These are phyloP conservation scores for Cheirogaleus medius DNA, from an alignment of 2,113 vertebrate genomes.

Conservation along the genomic window DNA sequence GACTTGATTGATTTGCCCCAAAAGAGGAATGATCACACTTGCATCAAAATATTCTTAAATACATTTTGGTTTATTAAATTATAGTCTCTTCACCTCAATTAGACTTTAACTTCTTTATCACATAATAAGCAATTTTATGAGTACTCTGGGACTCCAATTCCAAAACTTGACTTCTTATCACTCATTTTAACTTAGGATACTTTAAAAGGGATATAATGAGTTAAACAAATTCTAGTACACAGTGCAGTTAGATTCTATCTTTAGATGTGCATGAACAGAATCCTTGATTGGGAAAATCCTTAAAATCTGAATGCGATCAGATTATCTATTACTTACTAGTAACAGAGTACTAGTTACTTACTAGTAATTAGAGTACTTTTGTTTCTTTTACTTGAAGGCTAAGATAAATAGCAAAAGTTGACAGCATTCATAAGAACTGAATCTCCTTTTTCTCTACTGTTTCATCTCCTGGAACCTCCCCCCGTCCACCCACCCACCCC, in stretches of 20 bases:
- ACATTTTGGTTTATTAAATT: not conserved
- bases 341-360: too few species aligned
- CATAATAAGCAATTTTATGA: not conserved
- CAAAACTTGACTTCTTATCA: not conserved
- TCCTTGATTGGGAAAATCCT: not conserved
- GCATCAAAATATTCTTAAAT: not conserved
- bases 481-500: too few species aligned
- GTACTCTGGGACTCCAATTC: not conserved
- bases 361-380: not conserved
- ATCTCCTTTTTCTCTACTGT: not conserved
- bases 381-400: not conserved
- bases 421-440: not conserved
- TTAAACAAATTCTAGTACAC: not conserved
- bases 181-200: not conserved
- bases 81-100: not conserved
- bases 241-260: not conserved
- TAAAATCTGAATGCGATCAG: not conserved
- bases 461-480: not conserved
- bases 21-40: not conserved
- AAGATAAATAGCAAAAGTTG: not conserved
- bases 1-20: not conserved
- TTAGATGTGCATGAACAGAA: not conserved
- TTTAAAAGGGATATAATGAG: not conserved
- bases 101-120: not conserved
- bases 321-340: not conserved